Percentiles rank a stretch among this genome's conserved stretches.
phyloP scores from a whole-genome alignment of 2,888 invertebrate species.

The Griposia aprilina region DNA sequence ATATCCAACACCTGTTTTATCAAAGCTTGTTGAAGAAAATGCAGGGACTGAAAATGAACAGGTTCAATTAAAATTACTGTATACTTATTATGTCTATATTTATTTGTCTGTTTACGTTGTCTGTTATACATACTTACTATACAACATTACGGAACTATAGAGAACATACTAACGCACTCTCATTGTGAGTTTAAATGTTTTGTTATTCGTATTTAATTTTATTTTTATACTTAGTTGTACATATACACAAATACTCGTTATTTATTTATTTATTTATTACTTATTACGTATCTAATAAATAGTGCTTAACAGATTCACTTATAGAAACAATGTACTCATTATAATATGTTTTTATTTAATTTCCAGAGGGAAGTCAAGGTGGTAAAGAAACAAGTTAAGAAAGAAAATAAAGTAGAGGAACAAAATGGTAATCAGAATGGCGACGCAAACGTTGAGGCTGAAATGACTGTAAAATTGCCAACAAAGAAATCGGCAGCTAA shows the following conservation, averaged over 20 bases:
- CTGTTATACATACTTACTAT: constrained; percentile 83
- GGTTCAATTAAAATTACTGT: constrained; percentile 87
- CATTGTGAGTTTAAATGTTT: constrained; percentile 76
- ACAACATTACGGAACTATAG: constrained; percentile 80
- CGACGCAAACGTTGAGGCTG: constrained; percentile 79
- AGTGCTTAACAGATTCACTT: background rate
- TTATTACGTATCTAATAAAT: constrained; percentile 39
- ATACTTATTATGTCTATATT: constrained; percentile 84
- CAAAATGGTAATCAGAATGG: constrained; percentile 84
- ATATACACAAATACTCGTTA: constrained; percentile 39
- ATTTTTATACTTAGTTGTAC: constrained; percentile 51
- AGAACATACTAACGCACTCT: constrained; percentile 68
- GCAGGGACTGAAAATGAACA: constrained; percentile 78
- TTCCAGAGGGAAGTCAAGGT: constrained; percentile 86
- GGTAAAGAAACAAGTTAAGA: constrained; percentile 80
- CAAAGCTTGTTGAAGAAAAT: constrained; percentile 73
- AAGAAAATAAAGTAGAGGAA: constrained; percentile 78
- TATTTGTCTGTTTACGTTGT: constrained; percentile 84
- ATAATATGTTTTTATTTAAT: constrained; percentile 42
- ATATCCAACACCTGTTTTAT: constrained; percentile 53
- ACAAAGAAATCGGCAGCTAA: constrained; percentile 84
- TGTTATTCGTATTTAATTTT: constrained; percentile 49
- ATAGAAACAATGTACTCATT: background rate
- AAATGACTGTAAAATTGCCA: constrained; percentile 83
- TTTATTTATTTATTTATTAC: constrained; percentile 48